phyloP scores from a whole-genome alignment of 2,113 vertebrate genomes.

The Sceloporus tristichus region DNA sequence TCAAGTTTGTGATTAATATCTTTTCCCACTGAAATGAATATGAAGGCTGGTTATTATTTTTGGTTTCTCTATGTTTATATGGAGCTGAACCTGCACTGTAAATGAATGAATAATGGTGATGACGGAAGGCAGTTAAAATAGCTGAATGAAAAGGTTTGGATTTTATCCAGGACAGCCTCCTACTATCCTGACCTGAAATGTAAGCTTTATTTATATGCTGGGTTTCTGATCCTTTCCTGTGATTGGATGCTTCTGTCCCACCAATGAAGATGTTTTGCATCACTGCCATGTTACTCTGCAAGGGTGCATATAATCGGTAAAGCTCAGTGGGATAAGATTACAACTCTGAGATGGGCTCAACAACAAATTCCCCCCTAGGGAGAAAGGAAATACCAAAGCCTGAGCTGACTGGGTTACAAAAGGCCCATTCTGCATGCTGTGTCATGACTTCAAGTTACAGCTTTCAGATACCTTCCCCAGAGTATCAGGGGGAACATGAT shows the following conservation, averaged over 20 bases:
- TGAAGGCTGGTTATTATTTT: conserved; percentile 46
- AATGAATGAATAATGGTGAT: conserved; percentile 51
- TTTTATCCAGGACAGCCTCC: conserved; percentile 46
- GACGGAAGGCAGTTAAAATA: conserved; percentile 43
- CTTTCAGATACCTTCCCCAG: neutral
- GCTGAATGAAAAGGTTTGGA: conserved; percentile 52
- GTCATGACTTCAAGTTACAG: neutral
- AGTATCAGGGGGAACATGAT: neutral
- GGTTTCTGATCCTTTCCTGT: neutral
- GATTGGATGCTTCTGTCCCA: conserved; percentile 31
- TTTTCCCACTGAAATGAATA: conserved; percentile 50
- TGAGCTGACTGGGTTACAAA: neutral
- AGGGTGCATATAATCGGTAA: conserved; percentile 26
- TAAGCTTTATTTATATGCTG: conserved; percentile 35
- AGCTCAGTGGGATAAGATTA: neutral
- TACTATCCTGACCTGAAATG: conserved; percentile 46
- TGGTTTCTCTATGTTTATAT: conserved; percentile 27
- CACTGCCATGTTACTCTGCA: conserved; percentile 26
- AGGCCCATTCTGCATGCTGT: neutral
- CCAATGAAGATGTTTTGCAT: conserved; percentile 34
- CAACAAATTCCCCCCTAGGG: neutral
- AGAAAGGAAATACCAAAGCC: neutral
- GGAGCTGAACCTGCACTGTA: neutral
- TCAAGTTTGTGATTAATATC: conserved; percentile 60
- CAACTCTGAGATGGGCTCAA: neutral